Percentiles rank a stretch among this genome's conserved stretches.
Evolutionary conservation across 2,888 invertebrate species (phyloP).

Genomic region (Netelia fuscicornis): DNA sequence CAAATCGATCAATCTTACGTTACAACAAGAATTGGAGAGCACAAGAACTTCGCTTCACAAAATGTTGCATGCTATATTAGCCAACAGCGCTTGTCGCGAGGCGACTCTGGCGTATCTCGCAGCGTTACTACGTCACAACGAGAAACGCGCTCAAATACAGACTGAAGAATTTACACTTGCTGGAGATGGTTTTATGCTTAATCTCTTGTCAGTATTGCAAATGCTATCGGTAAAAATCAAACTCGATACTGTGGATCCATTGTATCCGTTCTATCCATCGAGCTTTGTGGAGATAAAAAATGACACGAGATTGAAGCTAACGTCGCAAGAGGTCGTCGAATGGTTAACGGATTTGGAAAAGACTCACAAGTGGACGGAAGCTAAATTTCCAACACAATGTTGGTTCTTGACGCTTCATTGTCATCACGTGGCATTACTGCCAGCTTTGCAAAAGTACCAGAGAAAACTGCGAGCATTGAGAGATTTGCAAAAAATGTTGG

Average conservation of each 20-base stretch:
- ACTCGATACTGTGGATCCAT: slow-evolving; percentile 94
- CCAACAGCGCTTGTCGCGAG: slow-evolving; percentile 93
- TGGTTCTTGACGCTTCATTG: slow-evolving; percentile 98
- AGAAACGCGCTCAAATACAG: slow-evolving; percentile 95
- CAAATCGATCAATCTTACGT: slow-evolving; percentile 89
- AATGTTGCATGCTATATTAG: slow-evolving; percentile 93
- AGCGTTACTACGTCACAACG: slow-evolving; percentile 91
- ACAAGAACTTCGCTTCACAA: slow-evolving; percentile 91
- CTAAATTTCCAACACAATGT: slow-evolving; percentile 98
- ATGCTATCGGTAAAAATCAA: slow-evolving; percentile 95
- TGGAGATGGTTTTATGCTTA: slow-evolving; percentile 98
- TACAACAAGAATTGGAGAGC: slow-evolving; percentile 93
- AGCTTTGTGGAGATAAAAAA: slow-evolving; percentile 90
- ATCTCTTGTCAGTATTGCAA: slow-evolving; percentile 96
- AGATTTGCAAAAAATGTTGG: slow-evolving; percentile 94
- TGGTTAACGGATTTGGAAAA: slow-evolving; percentile 90
- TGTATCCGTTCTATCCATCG: slow-evolving; percentile 95
- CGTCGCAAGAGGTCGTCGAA: slow-evolving; percentile 92
- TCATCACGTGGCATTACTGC: slow-evolving; percentile 96
- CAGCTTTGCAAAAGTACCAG: slow-evolving; percentile 94
- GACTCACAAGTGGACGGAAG: slow-evolving; percentile 89
- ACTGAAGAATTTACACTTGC: slow-evolving; percentile 95
- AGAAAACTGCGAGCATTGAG: slow-evolving; percentile 91
- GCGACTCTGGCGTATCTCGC: slow-evolving; percentile 92
- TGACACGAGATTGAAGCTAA: slow-evolving; percentile 93